phyloP scores from a whole-genome alignment of 2,113 vertebrate species.

The Melozone crissalis region DNA sequence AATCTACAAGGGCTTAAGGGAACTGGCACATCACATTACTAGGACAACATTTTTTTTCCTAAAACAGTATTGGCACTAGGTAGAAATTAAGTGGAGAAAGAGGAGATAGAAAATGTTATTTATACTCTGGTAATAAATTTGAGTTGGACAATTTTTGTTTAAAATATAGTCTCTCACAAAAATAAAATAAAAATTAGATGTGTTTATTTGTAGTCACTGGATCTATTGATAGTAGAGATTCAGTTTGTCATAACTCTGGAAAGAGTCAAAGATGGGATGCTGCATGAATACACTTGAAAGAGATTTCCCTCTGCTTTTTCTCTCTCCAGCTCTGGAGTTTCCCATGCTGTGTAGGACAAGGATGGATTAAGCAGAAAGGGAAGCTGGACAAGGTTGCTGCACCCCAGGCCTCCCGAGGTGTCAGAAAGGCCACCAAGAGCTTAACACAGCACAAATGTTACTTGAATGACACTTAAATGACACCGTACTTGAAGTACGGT shows the following conservation, averaged over 20 bases:
- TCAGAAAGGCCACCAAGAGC: background rate
- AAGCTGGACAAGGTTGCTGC: background rate
- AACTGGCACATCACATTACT: background rate
- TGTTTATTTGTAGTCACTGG: background rate
- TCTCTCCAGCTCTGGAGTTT: background rate
- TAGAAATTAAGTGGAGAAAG: background rate
- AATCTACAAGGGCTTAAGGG: background rate
- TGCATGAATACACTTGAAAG: background rate
- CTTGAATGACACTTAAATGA: background rate
- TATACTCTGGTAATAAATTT: background rate
- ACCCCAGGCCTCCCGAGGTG: background rate
- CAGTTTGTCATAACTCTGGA: background rate
- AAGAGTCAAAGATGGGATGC: background rate
- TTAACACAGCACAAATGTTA: background rate
- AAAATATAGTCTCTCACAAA: background rate
- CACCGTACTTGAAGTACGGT: too few relatives aligned
- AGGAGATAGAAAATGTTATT: background rate
- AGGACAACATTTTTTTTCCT: background rate
- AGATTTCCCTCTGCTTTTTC: background rate
- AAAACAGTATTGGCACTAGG: background rate
- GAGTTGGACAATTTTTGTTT: background rate
- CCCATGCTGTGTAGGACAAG: fast-evolving
- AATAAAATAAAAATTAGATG: background rate
- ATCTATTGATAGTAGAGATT: background rate
- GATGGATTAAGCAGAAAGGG: background rate